These are phyloP conservation scores for Pongo abelii DNA, from an alignment of 2,113 vertebrate genomes.

Conservation along the genomic window DNA sequence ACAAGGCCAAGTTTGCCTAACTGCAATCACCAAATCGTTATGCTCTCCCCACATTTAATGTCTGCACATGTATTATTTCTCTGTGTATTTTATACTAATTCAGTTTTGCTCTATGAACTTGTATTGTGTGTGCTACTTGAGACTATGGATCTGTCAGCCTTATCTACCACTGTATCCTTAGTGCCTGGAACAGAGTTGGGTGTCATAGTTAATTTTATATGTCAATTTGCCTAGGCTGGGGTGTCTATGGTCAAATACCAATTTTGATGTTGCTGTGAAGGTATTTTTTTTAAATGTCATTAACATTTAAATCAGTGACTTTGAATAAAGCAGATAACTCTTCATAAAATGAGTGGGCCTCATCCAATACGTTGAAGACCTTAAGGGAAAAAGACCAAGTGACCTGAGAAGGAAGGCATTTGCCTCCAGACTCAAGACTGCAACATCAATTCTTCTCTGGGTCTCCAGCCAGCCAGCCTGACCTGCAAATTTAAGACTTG, in stretches of 20 bases:
- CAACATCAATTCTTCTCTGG: too few relatives aligned
- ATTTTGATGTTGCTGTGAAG: background rate
- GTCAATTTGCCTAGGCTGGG: background rate
- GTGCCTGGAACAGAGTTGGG: background rate
- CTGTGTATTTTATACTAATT: background rate
- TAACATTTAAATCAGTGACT: background rate
- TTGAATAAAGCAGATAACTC: background rate
- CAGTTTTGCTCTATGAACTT: background rate
- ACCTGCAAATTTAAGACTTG: background rate
- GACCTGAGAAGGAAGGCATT: background rate
- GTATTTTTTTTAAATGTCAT: background rate
- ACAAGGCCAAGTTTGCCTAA: background rate
- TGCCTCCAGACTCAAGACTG: background rate
- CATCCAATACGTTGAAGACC: background rate
- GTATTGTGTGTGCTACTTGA: background rate
- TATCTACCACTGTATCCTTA: background rate
- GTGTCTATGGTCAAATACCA: background rate
- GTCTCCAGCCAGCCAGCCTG: background rate
- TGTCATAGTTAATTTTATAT: background rate
- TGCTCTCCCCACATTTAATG: background rate
- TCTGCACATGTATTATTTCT: background rate
- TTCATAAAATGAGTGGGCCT: background rate
- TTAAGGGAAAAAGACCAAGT: background rate
- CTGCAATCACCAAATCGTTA: background rate
- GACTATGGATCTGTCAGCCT: background rate